These are phyloP conservation scores for Cephus pygmeus DNA, from an alignment of 2,888 invertebrate species.

Conservation along the genomic window DNA sequence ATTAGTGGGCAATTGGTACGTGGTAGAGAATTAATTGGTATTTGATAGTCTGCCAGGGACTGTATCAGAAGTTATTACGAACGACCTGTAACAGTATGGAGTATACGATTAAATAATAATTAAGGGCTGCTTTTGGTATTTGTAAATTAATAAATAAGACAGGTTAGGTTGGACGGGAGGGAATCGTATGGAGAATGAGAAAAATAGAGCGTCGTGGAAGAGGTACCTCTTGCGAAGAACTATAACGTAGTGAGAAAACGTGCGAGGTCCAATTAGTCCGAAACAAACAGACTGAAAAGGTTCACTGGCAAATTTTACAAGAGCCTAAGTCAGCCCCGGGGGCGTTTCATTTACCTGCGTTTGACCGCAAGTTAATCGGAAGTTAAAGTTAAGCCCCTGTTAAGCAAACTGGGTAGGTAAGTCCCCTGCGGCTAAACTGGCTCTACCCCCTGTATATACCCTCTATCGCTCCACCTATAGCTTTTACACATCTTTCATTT, in stretches of 20 bases:
- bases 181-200: not conserved
- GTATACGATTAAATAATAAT: not conserved
- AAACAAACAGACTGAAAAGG: constrained; percentile 30
- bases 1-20: not conserved
- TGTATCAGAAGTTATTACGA: not conserved
- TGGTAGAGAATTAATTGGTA: constrained; percentile 41
- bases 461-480: not conserved
- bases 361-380: constrained; percentile 55
- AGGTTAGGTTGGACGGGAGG: not conserved
- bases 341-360: constrained; percentile 55
- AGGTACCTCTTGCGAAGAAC: not conserved
- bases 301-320: constrained; percentile 37
- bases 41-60: constrained; percentile 44
- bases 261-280: constrained; percentile 32
- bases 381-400: constrained; percentile 50
- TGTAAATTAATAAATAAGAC: not conserved
- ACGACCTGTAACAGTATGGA: not conserved
- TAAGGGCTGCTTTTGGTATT: not conserved
- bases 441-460: not conserved
- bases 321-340: constrained; percentile 27
- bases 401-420: constrained; percentile 22
- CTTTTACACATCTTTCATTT: constrained; percentile 6
- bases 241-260: not conserved
- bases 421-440: constrained; percentile 20
- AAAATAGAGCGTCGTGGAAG: not conserved